phyloP scores from a whole-genome alignment of 1,140 invertebrate species.

The Copidosoma floridanum region DNA sequence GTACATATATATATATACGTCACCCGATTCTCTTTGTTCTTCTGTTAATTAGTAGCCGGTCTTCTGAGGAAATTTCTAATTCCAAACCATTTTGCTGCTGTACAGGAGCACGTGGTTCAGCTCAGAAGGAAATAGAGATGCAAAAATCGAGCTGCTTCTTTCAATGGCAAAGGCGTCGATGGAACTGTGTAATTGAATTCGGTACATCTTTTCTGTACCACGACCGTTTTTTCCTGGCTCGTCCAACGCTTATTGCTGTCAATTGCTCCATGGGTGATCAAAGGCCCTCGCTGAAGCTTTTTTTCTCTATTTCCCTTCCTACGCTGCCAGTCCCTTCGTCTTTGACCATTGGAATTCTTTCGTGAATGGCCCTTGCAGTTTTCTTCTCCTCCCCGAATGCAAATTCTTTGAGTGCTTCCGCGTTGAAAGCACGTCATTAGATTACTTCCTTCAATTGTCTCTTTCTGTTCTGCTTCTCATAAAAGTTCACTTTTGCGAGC shows the following conservation, averaged over 20 bases:
- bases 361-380: background rate
- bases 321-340: too few species aligned
- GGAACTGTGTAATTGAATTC: background rate
- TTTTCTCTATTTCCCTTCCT: background rate
- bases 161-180: background rate
- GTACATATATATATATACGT: background rate
- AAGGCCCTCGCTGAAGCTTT: background rate
- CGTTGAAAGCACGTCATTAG: too few species aligned
- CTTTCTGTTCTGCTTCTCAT: too few species aligned
- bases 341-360: background rate
- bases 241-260: background rate
- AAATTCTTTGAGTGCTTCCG: too few species aligned
- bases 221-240: too few species aligned
- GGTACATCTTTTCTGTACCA: background rate
- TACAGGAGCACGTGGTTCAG: too few species aligned
- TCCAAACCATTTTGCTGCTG: background rate
- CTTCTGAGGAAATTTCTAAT: background rate
- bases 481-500: too few species aligned
- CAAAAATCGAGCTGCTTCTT: background rate
- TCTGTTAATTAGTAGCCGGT: slow-evolving; percentile 3
- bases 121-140: background rate
- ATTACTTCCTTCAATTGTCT: too few species aligned
- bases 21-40: background rate
- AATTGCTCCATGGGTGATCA: background rate
- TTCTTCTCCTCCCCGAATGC: background rate